Evolutionary conservation across 2,113 vertebrate species (phyloP).

Genomic region (Callithrix jacchus): DNA sequence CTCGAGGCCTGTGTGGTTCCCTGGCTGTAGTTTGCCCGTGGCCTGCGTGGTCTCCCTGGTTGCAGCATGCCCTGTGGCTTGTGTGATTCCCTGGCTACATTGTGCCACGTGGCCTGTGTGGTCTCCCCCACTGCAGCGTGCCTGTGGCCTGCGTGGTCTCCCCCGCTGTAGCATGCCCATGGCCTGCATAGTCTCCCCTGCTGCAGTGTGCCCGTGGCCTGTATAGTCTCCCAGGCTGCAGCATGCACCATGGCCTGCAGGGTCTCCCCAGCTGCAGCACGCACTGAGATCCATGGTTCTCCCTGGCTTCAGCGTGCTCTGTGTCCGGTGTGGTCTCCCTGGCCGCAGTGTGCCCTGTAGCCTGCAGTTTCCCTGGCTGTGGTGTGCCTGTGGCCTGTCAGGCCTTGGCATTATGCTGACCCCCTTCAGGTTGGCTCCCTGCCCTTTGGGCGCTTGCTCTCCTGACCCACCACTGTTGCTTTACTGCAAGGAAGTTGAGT

Average conservation of each 20-base stretch:
- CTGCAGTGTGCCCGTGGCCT: no score
- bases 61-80: not conserved
- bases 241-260: no score
- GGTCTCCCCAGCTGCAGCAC: fast-evolving
- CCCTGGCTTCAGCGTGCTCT: no score
- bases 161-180: fast-evolving
- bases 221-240: fast-evolving
- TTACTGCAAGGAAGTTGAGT: not conserved
- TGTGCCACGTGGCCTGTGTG: no score
- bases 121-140: no score
- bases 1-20: no score
- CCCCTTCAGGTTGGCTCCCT: fast-evolving
- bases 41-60: fast-evolving
- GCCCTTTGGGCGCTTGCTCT: not conserved
- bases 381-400: not conserved
- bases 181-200: not conserved
- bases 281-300: no score
- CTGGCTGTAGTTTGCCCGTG: fast-evolving
- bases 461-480: not conserved
- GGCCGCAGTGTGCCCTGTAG: no score
- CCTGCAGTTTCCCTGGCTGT: not conserved
- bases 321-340: no score
- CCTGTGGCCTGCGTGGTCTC: no score
- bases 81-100: not conserved
- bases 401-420: fast-evolving